Base-by-base conservation (phyloP, 2,113 vertebrate species). In the Lamprologus lemairii region DNA sequence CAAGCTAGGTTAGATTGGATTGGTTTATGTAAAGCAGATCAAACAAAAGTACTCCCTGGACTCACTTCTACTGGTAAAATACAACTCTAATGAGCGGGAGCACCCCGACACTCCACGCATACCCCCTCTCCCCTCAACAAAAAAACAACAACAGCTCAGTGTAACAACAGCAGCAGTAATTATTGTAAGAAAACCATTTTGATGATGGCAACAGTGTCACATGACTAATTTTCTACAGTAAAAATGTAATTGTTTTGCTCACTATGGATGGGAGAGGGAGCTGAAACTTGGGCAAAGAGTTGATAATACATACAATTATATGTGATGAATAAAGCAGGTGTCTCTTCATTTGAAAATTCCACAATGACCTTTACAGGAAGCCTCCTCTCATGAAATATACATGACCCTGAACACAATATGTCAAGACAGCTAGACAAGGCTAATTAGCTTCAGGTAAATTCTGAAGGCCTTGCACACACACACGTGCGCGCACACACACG, bases 11-110 rank as follows among this genome's bases (percentile, higher is more conserved):
- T 94, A 86, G 91, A 96, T 94, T 90, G 95, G 92, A 96, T 95
- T 95, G 94, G 93, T 95, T 96, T 96, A 96, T 96, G 95, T 93
- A 96, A 96, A 96, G 92, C 87, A 95, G 95, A 95, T 96, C 95
- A 96, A 96, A 93, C 87, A 93, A 87, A 91, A 94, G 90, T 91
- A 93, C 90, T 95, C 94, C 93, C 95, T 86, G 83, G 93, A 90
- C 94, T 91, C 91, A 54, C 54, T 68, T 93, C 89, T 94, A 89
- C 92, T 93, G 92, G 90, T 95, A 95, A 95, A 96, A 96, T 94
- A 93, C 63, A 87, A 85, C 91, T 89, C 83, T 96, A 96, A 97
- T 96, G 95, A 96, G 93, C 79, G 78, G 80, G 73, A 86, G 89
- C 82, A 91, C 86, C 82, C 86, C 86, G 57, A 89, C 92, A 90